These are phyloP conservation scores for Vulpes ferrilata DNA, from an alignment of 2,113 vertebrate species.

Conservation along the genomic window DNA sequence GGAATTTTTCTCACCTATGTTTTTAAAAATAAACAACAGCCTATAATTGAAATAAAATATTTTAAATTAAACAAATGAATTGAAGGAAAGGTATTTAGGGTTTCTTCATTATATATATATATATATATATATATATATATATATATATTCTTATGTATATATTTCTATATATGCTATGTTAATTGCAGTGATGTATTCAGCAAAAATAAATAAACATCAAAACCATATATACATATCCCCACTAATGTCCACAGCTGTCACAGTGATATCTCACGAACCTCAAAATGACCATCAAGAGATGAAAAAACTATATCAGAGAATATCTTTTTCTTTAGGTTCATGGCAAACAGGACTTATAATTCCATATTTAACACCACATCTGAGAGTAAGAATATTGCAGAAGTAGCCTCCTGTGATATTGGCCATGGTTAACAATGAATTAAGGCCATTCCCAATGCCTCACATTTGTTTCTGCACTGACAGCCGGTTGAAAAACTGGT, in stretches of 20 bases:
- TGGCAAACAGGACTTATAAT: conserved; percentile 44
- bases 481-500: not conserved
- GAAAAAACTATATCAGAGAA: conserved; percentile 46
- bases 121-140: not conserved
- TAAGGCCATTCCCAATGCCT: not conserved
- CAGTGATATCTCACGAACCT: not conserved
- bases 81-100: not conserved
- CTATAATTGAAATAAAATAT: conserved; percentile 21
- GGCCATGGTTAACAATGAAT: not conserved
- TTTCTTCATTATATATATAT: not conserved
- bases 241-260: conserved; percentile 42
- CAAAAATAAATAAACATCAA: conserved; percentile 64
- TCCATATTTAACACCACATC: not conserved
- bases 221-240: conserved; percentile 47
- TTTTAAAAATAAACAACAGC: not conserved
- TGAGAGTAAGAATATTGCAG: conserved; percentile 45
- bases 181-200: not conserved
- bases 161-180: not conserved
- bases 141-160: not conserved
- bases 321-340: conserved; percentile 1
- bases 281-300: not conserved
- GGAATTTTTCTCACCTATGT: not conserved
- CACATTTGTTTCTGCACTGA: not conserved
- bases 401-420: conserved; percentile 42
- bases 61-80: conserved; percentile 24